Base-by-base conservation (phyloP, 2,888 invertebrate species). In the Acleris laterana region DNA sequence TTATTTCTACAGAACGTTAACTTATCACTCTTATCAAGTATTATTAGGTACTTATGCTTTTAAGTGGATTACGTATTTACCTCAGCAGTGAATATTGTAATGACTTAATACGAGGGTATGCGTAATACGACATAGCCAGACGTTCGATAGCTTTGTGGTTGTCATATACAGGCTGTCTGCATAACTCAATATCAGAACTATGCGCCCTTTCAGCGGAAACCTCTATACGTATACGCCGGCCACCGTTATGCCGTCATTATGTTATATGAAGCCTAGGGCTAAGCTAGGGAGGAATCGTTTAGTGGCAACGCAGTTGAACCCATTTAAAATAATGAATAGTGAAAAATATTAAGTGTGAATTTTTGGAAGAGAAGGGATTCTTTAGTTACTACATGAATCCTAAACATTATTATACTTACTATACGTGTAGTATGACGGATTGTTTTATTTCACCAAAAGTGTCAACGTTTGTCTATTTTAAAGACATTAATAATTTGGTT, bases 101-200 rank as follows among this genome's bases (percentile, higher is more conserved):
- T 28, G 38, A 42, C 11, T n/a, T 42, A 49, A 56, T 62, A 7
- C 46, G 3, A 1, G 16, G n/a, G 46, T 68, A 60, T 57, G 66
- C 42, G 64, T 63, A 61, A 70, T 74, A 71, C 73, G 75, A 73
- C 80, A 82, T 82, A 75, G 77, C 81, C 80, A 84, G 85, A 85
- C 86, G 73, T 71, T 77, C 75, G 81, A 83, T 84, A 83, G 71
- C 70, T 73, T 69, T 69, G 61, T 55, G 64, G 67, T 72, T 73
- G 71, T 74, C 73, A 77, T 77, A 77, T 66, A 68, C 70, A 72
- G 72, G 75, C 77, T 64, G 90, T 88, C 91, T 90, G 90, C 91
- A 91, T 91, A 91, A 87, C 90, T 90, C 88, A 89, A 90, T 91
- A 90, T 79, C 86, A 79, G 78, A 90, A 85, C 86, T 89, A 90